A percentile compares a stretch with the other conserved stretches of the same genome.
Evolutionary conservation across 1,140 invertebrate species (phyloP).

Genomic region (Brachionus angularis): DNA sequence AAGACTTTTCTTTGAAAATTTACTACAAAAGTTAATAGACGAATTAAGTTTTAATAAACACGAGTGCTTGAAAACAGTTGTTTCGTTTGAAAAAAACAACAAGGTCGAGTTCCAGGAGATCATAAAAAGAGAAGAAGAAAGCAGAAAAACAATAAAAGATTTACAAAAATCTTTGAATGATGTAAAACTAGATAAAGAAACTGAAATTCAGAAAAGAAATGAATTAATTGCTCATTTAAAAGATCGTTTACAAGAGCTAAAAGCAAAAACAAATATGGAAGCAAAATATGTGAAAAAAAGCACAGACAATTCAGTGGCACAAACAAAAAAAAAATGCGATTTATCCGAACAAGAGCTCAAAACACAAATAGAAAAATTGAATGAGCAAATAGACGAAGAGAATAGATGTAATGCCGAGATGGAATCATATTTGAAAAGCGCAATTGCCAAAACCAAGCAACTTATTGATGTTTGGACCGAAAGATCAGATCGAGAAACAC

Average conservation of each 20-base stretch:
- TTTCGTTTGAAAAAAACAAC: conserved; percentile 3
- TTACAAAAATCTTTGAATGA: background rate
- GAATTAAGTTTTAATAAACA: background rate
- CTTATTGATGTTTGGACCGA: conserved; percentile 29
- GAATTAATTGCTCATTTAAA: conserved; percentile 39
- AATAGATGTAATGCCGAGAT: conserved; percentile 29
- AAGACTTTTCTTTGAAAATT: conserved; percentile 10
- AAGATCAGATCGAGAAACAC: conserved; percentile 20
- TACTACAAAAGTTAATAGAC: background rate
- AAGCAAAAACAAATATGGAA: conserved; percentile 38
- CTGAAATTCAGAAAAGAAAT: conserved; percentile 13
- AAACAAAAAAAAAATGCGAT: conserved; percentile 16
- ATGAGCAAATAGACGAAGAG: conserved; percentile 31
- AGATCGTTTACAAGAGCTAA: conserved; percentile 37
- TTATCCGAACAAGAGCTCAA: conserved; percentile 28
- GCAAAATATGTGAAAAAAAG: conserved; percentile 38
- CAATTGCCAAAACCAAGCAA: conserved; percentile 28
- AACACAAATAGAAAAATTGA: background rate
- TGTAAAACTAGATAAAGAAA: conserved; percentile 11
- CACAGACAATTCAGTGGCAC: conserved; percentile 28
- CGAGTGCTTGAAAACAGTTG: background rate
- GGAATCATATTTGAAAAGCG: conserved; percentile 24
- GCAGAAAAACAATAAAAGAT: conserved; percentile 1
- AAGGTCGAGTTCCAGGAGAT: conserved; percentile 34
- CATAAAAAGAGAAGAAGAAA: conserved; percentile 38